Evolutionary conservation across 2,113 vertebrate species (phyloP).

Genomic region (Pseudorhombus dupliciocellatus): DNA sequence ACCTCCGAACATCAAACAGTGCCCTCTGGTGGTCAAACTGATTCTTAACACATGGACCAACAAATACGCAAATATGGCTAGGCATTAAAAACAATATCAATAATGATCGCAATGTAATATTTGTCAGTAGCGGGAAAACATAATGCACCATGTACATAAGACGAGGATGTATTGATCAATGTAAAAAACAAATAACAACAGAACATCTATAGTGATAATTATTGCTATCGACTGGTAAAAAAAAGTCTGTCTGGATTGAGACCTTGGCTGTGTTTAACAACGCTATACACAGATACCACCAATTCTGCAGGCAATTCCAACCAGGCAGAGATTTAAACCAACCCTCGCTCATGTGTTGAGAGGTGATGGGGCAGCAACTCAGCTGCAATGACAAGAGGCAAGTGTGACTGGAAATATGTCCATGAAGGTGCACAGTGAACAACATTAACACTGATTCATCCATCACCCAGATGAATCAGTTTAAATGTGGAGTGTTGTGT

Average conservation of each 20-base stretch:
- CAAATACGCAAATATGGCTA: too few species aligned
- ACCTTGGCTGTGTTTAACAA: too few species aligned
- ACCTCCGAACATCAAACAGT: background rate
- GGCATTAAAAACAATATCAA: too few species aligned
- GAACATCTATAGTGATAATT: too few species aligned
- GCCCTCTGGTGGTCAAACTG: conserved; percentile 29
- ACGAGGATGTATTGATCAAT: too few species aligned
- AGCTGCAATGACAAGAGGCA: conserved; percentile 16
- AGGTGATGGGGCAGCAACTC: conserved; percentile 10
- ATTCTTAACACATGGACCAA: background rate
- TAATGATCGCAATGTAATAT: too few species aligned
- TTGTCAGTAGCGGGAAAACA: too few species aligned
- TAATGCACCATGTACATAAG: too few species aligned
- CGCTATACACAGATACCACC: background rate
- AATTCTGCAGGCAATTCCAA: background rate
- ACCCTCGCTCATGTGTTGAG: background rate
- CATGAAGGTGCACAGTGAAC: background rate
- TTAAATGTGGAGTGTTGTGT: background rate
- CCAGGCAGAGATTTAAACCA: background rate
- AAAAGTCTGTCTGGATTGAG: too few species aligned
- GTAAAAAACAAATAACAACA: too few species aligned
- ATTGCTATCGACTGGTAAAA: too few species aligned
- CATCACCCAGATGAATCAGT: background rate
- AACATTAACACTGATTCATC: background rate
- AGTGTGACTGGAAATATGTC: conserved; percentile 9